A percentile compares a stretch with the other conserved stretches of the same genome.
phyloP scores from a whole-genome alignment of 2,797 vertebrate genomes.

The Tokudaia muenninki region DNA sequence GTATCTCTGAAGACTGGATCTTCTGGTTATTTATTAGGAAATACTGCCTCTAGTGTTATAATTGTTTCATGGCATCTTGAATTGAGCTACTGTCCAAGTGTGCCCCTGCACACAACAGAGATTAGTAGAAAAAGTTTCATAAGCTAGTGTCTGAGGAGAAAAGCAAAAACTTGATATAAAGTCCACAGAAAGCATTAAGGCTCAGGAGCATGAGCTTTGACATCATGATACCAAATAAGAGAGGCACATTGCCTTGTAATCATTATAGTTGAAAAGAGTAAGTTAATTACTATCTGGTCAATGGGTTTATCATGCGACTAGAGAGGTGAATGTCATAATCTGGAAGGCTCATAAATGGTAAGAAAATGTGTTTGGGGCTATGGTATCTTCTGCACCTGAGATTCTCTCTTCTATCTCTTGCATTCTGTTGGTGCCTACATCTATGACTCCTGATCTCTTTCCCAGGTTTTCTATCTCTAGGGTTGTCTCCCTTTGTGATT shows the following conservation, averaged over 20 bases:
- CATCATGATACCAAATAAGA: neutral
- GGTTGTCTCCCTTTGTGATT: too few species aligned
- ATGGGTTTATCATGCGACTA: neutral
- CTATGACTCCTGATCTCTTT: too few species aligned
- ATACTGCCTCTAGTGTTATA: neutral
- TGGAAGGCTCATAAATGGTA: neutral
- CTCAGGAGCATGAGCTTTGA: neutral
- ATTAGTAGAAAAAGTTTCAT: neutral
- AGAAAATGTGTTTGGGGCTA: neutral
- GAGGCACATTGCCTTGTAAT: neutral
- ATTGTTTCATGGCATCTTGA: neutral
- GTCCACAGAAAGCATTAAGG: neutral
- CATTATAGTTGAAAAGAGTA: neutral
- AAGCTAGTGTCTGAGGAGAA: neutral
- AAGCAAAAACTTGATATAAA: neutral
- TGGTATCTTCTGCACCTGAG: too few species aligned
- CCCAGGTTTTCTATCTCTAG: too few species aligned
- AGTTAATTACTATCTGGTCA: neutral
- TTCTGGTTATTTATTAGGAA: neutral
- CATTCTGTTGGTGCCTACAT: too few species aligned
- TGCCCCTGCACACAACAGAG: neutral
- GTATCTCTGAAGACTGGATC: neutral
- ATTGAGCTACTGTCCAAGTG: neutral
- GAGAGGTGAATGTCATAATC: neutral
- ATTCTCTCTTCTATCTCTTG: too few species aligned